Conservation (phyloP, 2,888 invertebrate genomes). For the Pseudolycoriella hygida region DNA sequence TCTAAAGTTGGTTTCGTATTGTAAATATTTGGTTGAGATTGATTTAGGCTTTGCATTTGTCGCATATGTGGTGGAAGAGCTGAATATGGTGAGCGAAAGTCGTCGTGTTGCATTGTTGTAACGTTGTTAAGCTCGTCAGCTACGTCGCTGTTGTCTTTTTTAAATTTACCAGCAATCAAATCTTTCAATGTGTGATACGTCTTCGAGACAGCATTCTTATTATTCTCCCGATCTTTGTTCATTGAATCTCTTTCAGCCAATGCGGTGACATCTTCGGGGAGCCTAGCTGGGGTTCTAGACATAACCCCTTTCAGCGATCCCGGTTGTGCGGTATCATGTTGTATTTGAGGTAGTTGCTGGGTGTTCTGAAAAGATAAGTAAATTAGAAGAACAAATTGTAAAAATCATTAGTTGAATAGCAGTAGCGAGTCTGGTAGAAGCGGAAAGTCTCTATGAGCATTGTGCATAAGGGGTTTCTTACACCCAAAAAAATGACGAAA, state of each 20-base stretch:
- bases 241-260: constrained; percentile 40
- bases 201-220: constrained; percentile 50
- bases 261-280: constrained; percentile 32
- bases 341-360: not conserved
- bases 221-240: constrained; percentile 30
- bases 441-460: too few species aligned
- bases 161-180: constrained; percentile 65
- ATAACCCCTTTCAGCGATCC: constrained; percentile 13
- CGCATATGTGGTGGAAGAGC: constrained; percentile 27
- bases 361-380: constrained; percentile 1
- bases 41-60: constrained; percentile 13
- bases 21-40: constrained; percentile 13
- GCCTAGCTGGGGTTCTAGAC: constrained; percentile 30
- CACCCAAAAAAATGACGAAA: too few species aligned
- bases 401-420: too few species aligned
- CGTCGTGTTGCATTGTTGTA: constrained; percentile 15
- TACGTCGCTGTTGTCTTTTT: constrained; percentile 36
- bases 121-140: constrained; percentile 27
- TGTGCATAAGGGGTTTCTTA: too few species aligned
- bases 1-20: constrained; percentile 6
- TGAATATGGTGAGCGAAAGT: constrained; percentile 29
- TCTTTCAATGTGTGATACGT: constrained; percentile 70
- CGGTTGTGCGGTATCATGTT: not conserved
- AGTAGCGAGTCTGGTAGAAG: too few species aligned
- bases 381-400: not conserved